A percentile compares a stretch with the other conserved stretches of the same genome.
Evolutionary conservation across 92 coral and sea anemone species (phyloP).

Genomic region (Umimayanthus chanpuru): DNA sequence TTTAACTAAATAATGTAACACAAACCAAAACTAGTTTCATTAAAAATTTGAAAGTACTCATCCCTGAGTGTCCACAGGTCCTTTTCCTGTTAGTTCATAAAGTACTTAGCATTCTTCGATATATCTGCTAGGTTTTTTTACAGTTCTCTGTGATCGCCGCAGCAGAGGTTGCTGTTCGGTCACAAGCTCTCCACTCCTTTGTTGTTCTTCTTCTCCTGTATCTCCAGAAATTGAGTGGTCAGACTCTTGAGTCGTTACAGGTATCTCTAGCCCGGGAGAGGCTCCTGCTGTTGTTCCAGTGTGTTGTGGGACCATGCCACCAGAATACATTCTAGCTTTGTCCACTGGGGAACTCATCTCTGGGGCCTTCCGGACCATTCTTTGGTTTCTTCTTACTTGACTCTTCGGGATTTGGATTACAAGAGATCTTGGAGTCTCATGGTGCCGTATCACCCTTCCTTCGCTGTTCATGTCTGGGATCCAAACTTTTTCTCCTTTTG

Average conservation of each 20-base stretch:
- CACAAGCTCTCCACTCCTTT: conserved; percentile 17
- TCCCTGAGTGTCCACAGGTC: background rate
- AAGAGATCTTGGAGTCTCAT: conserved; percentile 54
- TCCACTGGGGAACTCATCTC: too few species aligned
- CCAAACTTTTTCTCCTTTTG: conserved; percentile 39
- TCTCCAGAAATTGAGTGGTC: conserved; percentile 14
- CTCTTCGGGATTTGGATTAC: conserved; percentile 50
- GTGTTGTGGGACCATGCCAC: conserved; percentile 19
- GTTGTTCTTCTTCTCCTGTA: conserved; percentile 4
- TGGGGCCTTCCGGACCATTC: too few species aligned
- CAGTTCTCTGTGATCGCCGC: conserved; percentile 19
- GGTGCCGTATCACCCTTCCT: conserved; percentile 35
- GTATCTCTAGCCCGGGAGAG: conserved; percentile 35
- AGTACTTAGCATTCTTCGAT: conserved; percentile 7
- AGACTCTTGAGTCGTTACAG: conserved; percentile 23
- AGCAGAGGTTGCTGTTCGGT: conserved; percentile 6
- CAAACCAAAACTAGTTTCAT: conserved; percentile 13
- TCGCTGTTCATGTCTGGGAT: conserved; percentile 55
- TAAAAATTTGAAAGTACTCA: background rate
- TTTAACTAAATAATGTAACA: conserved; percentile 8
- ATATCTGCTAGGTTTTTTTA: conserved; percentile 2
- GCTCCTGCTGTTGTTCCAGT: conserved; percentile 33
- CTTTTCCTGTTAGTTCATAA: conserved; percentile 11
- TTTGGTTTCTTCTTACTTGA: conserved; percentile 50
- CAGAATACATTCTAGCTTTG: too few species aligned